Percentiles rank a stretch among this genome's conserved stretches.
Conservation (phyloP, 2,888 invertebrate genomes). For the Cacoxenus indagator region DNA sequence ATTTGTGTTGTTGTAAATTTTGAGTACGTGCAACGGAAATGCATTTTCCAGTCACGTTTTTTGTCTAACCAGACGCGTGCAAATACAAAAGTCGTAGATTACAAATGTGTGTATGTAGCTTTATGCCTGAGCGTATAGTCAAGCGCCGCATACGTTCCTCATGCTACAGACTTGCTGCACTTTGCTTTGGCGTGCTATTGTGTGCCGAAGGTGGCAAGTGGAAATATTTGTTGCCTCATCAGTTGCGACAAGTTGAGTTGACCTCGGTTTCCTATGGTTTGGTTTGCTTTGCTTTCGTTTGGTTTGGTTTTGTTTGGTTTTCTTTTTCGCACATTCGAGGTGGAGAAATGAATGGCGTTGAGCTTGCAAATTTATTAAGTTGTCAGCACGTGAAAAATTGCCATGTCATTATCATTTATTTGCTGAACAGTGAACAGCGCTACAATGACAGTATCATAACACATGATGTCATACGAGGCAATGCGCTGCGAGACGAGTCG, state of each 20-base stretch:
- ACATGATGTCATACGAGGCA: neutral
- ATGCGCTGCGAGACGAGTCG: neutral
- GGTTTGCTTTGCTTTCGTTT: neutral
- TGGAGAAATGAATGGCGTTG: constrained; percentile 1
- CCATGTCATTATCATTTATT: neutral
- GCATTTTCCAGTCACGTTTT: constrained; percentile 59
- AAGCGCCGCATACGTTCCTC: too few relatives aligned
- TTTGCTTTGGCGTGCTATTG: neutral
- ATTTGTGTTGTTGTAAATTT: constrained; percentile 47
- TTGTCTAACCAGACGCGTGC: constrained; percentile 32
- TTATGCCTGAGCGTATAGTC: too few relatives aligned
- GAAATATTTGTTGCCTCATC: constrained; percentile 12
- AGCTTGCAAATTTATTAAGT: constrained; percentile 11
- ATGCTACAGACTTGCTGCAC: too few relatives aligned
- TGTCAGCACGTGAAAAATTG: neutral
- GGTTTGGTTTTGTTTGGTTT: neutral
- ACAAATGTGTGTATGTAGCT: too few relatives aligned
- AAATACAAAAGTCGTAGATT: neutral
- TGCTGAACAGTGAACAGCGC: too few relatives aligned
- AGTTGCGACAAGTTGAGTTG: neutral
- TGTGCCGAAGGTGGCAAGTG: neutral
- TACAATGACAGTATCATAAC: too few relatives aligned
- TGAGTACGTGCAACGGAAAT: constrained; percentile 58
- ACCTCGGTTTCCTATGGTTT: neutral
- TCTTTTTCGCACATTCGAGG: neutral